A percentile compares a stretch with the other conserved stretches of the same genome.
These are phyloP conservation scores for Acrobeloides nanus DNA, from an alignment of 2,888 invertebrate species.

Conservation along the genomic window DNA sequence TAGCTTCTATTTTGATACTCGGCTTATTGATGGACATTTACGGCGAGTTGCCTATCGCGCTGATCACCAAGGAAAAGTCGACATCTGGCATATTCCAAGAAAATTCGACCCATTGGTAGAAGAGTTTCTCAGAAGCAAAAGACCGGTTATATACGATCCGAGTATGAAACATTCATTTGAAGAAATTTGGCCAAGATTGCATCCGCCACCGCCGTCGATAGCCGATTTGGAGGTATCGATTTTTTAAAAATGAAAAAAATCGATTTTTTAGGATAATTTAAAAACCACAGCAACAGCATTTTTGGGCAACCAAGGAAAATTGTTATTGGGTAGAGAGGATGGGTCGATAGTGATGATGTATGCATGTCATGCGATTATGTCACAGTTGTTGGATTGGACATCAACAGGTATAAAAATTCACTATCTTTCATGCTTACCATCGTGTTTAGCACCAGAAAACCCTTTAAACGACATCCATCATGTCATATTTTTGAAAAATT, in stretches of 20 bases:
- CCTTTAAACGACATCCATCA: too few species aligned
- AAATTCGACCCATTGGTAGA: slow-evolving; percentile 31
- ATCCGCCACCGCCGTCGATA: slow-evolving; percentile 25
- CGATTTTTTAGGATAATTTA: slow-evolving; percentile 16
- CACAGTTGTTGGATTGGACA: slow-evolving; percentile 67
- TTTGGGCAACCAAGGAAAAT: slow-evolving; percentile 79
- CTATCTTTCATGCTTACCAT: too few species aligned
- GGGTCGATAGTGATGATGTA: slow-evolving; percentile 91
- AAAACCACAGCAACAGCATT: slow-evolving; percentile 67
- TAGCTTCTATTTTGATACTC: slow-evolving; percentile 23
- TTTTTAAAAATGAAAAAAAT: slow-evolving; percentile 9
- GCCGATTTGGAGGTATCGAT: slow-evolving; percentile 14
- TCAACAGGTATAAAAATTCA: slow-evolving; percentile 21
- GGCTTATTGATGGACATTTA: slow-evolving; percentile 7
- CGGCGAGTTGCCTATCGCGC: slow-evolving; percentile 25
- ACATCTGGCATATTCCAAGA: slow-evolving; percentile 31
- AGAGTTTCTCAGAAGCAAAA: slow-evolving; percentile 26
- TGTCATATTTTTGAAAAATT: too few species aligned
- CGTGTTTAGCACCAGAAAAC: too few species aligned
- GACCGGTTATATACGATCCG: slow-evolving; percentile 32
- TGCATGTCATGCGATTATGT: slow-evolving; percentile 86
- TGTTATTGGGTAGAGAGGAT: slow-evolving; percentile 88
- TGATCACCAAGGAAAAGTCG: slow-evolving; percentile 25
- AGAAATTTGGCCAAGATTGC: slow-evolving; percentile 26
- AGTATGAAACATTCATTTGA: slow-evolving; percentile 24